phyloP scores from a whole-genome alignment of 2,888 invertebrate species.

The Trypoxylon attenuatum region DNA sequence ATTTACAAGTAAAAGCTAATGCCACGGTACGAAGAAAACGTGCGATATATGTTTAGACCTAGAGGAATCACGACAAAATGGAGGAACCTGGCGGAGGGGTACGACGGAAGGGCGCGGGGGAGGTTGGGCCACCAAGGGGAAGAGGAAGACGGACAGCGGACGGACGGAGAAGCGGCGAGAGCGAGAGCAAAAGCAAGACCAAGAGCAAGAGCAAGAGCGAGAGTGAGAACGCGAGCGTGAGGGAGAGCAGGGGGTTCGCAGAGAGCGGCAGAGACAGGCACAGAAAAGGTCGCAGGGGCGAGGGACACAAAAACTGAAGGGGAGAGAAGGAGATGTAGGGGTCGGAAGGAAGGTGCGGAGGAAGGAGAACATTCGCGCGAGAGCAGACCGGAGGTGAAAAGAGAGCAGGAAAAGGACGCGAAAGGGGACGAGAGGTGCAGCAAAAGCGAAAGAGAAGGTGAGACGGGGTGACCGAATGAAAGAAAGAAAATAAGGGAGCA shows the following conservation, averaged over 20 bases:
- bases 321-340: too few species aligned
- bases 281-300: too few species aligned
- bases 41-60: constrained; percentile 64
- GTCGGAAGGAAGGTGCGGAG: too few species aligned
- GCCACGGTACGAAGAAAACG: constrained; percentile 46
- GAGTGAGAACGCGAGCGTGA: constrained; percentile 8
- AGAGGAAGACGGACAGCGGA: constrained; percentile 46
- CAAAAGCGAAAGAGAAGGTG: constrained; percentile 23
- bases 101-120: constrained; percentile 42
- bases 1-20: constrained; percentile 42
- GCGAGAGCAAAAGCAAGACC: constrained; percentile 5
- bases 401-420: too few species aligned
- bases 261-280: too few species aligned
- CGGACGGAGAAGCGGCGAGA: constrained; percentile 37
- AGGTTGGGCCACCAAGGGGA: constrained; percentile 21
- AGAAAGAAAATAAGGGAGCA: constrained; percentile 11
- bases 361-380: too few species aligned
- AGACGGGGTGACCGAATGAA: too few species aligned
- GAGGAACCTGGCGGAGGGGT: constrained; percentile 54
- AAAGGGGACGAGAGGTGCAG: constrained; percentile 29
- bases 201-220: constrained; percentile 24
- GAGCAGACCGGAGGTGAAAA: constrained; percentile 29
- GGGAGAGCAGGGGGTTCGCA: too few species aligned
- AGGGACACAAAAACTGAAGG: too few species aligned
- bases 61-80: constrained; percentile 72